Evolutionary conservation across 2,888 invertebrate species (phyloP), one percentile per base, ranked within the genome.

Genomic region (Chloromyia formosa): DNA sequence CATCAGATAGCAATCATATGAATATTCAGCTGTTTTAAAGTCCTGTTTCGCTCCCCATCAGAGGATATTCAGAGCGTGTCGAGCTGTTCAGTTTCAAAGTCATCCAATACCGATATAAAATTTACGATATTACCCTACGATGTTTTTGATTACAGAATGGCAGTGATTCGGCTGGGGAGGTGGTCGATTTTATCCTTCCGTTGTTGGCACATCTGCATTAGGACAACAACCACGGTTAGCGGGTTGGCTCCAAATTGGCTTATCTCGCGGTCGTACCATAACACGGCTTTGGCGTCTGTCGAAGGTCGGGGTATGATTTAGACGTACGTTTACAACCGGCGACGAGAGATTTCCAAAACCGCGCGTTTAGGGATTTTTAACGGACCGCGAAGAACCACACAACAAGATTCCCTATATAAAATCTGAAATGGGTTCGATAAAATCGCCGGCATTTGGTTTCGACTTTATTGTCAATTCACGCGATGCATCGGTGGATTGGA

Each of bases 191-290:
- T 23, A 66, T 20, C 14, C 42, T 66, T 18, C 12, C 14, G 20
- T 5, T 49, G 45, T 22, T 49, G 66, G 71, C 35, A 71, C 71
- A 71, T 71, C 71, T 71, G 71, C 71, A 71, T 71, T 71, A 56
- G 42, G 58, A 22, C 56, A 40, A 42, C n/a, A 40, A 20, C 56
- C 35, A 35, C 7, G 27, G 27, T 35, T 35, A 7, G 27, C 27
- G 27, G 7, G 27, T 18, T 40, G 56, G 49, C n/a, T 58, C 22
- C 56, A 71, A 71, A 71, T 71, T 71, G 56, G 71, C 71, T 71
- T 71, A 71, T 71, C 71, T 56, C 58, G 71, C 40, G 56, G 71
- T 71, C 56, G 40, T 18, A 56, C 23, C 69, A 53, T 69, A 69
- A 69, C 16, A 56, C 58, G n/a, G 40, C 56, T 62, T 27, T 12